phyloP scores from a whole-genome alignment of 2,113 vertebrate genomes.

The Vombatus ursinus region DNA sequence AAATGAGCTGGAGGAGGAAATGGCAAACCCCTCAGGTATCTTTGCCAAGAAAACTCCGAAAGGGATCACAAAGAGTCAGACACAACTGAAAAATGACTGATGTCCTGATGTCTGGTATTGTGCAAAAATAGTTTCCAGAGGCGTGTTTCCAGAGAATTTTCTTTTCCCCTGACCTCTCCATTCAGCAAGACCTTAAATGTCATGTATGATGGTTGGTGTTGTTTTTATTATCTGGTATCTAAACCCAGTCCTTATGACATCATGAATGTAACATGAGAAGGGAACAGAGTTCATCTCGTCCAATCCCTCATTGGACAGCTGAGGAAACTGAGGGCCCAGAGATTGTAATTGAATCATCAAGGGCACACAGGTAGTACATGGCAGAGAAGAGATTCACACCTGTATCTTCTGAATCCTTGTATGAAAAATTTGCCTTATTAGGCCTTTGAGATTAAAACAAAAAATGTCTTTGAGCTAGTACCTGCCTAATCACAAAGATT shows the following conservation, averaged over 20 bases:
- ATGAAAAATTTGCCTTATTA: not conserved
- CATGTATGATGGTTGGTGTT: not conserved
- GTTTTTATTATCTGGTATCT: not conserved
- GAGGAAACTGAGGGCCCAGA: not conserved
- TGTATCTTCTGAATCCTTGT: not conserved
- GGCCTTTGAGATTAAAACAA: not conserved
- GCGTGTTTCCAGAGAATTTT: not conserved
- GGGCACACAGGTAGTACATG: not conserved
- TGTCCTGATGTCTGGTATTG: not conserved
- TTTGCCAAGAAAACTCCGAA: not conserved
- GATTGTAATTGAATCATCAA: not conserved
- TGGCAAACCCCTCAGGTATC: not conserved
- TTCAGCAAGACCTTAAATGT: not conserved
- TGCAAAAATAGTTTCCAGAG: not conserved
- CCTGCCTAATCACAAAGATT: not conserved
- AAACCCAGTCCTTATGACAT: no score
- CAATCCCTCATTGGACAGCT: not conserved
- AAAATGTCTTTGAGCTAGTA: not conserved
- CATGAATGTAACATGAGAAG: not conserved
- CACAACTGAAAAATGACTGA: not conserved
- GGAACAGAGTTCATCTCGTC: not conserved
- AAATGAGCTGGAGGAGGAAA: not conserved
- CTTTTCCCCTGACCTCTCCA: not conserved
- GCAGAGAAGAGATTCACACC: not conserved
- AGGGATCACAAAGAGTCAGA: not conserved